Percentiles rank a stretch among this genome's conserved stretches.
These are phyloP conservation scores for Cylas formicarius DNA, from an alignment of 1,140 invertebrate species.

Conservation along the genomic window DNA sequence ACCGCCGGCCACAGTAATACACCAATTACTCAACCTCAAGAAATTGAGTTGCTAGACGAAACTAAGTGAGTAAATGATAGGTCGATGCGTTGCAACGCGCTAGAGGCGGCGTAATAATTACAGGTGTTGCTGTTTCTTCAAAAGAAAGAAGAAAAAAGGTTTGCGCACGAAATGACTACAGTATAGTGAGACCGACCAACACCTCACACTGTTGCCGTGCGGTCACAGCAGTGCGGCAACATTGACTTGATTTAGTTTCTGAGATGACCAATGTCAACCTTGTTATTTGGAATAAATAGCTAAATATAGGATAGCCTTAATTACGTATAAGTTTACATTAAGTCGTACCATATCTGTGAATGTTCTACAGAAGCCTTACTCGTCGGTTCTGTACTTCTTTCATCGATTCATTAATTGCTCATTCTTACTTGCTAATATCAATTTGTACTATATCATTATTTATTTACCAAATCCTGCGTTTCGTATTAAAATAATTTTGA, in stretches of 20 bases:
- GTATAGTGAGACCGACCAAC: slow-evolving; percentile 43
- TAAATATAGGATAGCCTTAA: slow-evolving; percentile 41
- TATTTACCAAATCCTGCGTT: slow-evolving; percentile 34
- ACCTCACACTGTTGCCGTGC: slow-evolving; percentile 41
- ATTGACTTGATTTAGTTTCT: slow-evolving; percentile 36
- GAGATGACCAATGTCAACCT: slow-evolving; percentile 36
- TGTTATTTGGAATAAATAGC: slow-evolving; percentile 39
- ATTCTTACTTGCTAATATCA: slow-evolving; percentile 12
- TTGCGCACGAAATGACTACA: slow-evolving; percentile 72
- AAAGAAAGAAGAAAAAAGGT: slow-evolving; percentile 93
- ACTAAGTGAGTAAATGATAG: slow-evolving; percentile 69
- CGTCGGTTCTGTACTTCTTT: slow-evolving; percentile 30
- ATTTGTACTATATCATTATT: slow-evolving; percentile 32
- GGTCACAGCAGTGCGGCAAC: slow-evolving; percentile 43
- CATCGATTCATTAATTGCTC: slow-evolving; percentile 3
- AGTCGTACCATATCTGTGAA: slow-evolving; percentile 39
- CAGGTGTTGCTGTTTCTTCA: slow-evolving; percentile 96
- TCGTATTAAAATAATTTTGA: slow-evolving; percentile 23
- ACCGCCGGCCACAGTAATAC: slow-evolving; percentile 94
- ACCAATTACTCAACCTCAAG: slow-evolving; percentile 86
- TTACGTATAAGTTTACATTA: slow-evolving; percentile 35
- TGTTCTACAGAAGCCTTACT: slow-evolving; percentile 35
- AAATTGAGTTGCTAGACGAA: slow-evolving; percentile 88
- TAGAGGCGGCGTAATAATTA: slow-evolving; percentile 32
- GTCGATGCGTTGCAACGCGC: background rate